Percentiles rank a stretch among this genome's conserved stretches.
Evolutionary conservation across 2,113 vertebrate species (phyloP).

Genomic region (Phalacrocorax aristotelis): DNA sequence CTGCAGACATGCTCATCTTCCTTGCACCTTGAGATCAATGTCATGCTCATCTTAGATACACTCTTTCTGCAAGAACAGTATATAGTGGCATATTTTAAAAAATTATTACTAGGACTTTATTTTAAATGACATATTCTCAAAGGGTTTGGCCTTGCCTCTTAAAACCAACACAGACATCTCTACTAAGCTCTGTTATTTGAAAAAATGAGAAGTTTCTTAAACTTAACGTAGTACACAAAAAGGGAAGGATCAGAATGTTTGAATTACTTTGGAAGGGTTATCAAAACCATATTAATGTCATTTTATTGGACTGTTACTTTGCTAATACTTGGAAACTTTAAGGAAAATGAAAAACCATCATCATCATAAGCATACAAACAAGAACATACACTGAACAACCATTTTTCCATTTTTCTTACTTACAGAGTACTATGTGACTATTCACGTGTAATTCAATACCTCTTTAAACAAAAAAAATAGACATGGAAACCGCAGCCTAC

Average conservation of each 20-base stretch:
- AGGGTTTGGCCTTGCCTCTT: not conserved
- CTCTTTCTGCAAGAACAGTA: not conserved
- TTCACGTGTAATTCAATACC: not conserved
- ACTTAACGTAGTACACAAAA: not conserved
- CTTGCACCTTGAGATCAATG: not conserved
- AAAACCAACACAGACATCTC: not conserved
- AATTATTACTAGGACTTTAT: not conserved
- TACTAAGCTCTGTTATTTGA: not conserved
- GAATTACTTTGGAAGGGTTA: not conserved
- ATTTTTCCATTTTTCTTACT: not conserved
- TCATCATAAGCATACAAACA: not conserved
- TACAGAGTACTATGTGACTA: not conserved
- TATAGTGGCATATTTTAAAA: not conserved
- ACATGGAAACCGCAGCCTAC: not conserved
- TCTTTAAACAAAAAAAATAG: not conserved
- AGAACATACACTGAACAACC: not conserved
- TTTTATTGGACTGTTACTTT: not conserved
- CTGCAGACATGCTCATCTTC: not conserved
- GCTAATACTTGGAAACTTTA: not conserved
- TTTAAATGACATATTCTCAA: not conserved
- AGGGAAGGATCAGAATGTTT: not conserved
- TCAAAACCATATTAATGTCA: not conserved
- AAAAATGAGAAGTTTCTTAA: not conserved
- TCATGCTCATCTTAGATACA: not conserved
- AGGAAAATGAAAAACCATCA: not conserved